phyloP scores from a whole-genome alignment of 2,797 vertebrate species.

The Garrulus glandarius region DNA sequence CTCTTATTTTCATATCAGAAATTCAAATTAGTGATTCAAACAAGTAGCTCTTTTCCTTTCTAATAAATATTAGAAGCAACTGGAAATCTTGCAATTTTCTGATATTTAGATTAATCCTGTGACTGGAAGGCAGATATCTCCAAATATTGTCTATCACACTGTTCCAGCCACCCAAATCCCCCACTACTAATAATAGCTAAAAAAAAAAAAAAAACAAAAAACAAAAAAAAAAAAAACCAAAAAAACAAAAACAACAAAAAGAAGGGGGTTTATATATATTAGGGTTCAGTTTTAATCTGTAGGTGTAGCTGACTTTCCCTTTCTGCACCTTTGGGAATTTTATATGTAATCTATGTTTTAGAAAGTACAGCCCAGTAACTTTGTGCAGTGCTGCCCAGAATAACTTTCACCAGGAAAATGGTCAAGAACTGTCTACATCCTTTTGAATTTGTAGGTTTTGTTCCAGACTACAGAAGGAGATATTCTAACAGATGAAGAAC shows the following conservation, averaged over 20 bases:
- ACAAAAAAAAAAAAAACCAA: background rate
- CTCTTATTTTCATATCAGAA: background rate
- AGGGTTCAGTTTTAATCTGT: background rate
- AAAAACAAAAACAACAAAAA: background rate
- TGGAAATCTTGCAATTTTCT: background rate
- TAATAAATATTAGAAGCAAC: background rate
- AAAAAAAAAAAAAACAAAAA: background rate
- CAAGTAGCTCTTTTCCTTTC: background rate
- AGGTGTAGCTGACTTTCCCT: background rate
- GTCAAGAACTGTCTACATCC: slow-evolving; percentile 55
- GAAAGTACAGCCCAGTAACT: slow-evolving; percentile 48
- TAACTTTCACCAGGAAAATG: slow-evolving; percentile 71
- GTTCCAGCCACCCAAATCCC: background rate
- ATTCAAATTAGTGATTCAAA: background rate
- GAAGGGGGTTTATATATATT: background rate
- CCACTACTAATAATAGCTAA: background rate
- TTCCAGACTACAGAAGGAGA: slow-evolving; percentile 60
- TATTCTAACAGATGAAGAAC: slow-evolving; percentile 71
- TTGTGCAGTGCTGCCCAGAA: slow-evolving; percentile 65
- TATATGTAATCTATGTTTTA: background rate
- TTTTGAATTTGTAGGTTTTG: slow-evolving; percentile 65
- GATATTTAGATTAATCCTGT: background rate
- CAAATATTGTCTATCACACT: background rate
- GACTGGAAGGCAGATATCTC: background rate
- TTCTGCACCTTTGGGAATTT: background rate